phyloP scores from a whole-genome alignment of 2,113 vertebrate species.

The Lonchura striata region DNA sequence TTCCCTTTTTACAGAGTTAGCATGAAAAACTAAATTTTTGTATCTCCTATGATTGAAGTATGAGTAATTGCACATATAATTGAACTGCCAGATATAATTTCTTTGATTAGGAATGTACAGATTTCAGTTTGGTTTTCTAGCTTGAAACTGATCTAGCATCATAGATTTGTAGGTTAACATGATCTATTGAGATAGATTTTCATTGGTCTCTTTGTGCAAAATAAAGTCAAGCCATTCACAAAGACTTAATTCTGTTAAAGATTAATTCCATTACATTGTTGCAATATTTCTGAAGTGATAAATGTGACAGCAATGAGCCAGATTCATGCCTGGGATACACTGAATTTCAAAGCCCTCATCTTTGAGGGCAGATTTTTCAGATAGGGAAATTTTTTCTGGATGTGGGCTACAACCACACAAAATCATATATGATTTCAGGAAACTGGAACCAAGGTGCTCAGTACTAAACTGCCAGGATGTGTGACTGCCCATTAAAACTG shows the following conservation, averaged over 20 bases:
- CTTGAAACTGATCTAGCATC: slow-evolving; percentile 28
- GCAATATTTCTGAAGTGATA: slow-evolving; percentile 27
- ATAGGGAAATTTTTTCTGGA: neutral
- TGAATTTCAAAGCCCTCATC: neutral
- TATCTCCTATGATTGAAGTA: slow-evolving; percentile 51
- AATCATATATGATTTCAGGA: neutral
- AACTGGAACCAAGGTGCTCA: neutral
- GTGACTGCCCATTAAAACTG: neutral
- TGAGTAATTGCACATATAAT: slow-evolving; percentile 63
- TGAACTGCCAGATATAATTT: slow-evolving; percentile 63
- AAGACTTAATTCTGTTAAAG: slow-evolving; percentile 44
- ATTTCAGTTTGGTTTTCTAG: slow-evolving; percentile 40
- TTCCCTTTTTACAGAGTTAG: slow-evolving; percentile 32
- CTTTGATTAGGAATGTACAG: slow-evolving; percentile 45
- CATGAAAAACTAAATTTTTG: slow-evolving; percentile 41
- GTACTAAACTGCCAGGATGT: neutral
- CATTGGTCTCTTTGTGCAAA: slow-evolving; percentile 12
- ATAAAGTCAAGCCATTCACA: neutral
- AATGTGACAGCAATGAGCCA: neutral
- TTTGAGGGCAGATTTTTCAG: neutral
- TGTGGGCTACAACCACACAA: neutral
- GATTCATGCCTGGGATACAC: neutral
- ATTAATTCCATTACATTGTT: slow-evolving; percentile 42
- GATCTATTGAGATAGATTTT: slow-evolving; percentile 45
- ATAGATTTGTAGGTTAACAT: slow-evolving; percentile 26